Percentiles rank a stretch among this genome's conserved stretches.
Conservation (phyloP, 2,888 invertebrate genomes). For the Mantis religiosa region DNA sequence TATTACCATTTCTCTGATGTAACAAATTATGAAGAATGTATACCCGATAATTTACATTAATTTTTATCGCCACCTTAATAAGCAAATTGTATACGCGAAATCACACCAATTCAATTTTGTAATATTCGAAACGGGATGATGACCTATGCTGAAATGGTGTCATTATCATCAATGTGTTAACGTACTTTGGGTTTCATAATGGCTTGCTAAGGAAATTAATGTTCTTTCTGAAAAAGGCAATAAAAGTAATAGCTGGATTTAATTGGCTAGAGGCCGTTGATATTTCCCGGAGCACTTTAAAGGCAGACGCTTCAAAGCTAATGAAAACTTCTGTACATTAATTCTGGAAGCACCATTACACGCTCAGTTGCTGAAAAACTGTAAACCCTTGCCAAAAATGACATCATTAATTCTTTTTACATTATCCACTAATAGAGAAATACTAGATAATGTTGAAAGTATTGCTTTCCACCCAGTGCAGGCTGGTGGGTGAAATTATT, state of each 20-base stretch:
- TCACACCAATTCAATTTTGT: not conserved
- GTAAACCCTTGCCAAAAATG: no score
- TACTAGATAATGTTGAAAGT: no score
- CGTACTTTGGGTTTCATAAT: not conserved
- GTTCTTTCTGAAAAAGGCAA: not conserved
- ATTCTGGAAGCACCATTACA: no score
- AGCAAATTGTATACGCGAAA: not conserved
- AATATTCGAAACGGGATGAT: not conserved
- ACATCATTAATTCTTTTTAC: no score
- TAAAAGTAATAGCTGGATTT: not conserved
- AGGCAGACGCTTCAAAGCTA: not conserved
- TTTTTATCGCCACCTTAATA: not conserved
- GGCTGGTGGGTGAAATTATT: no score
- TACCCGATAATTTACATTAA: not conserved
- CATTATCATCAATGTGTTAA: not conserved
- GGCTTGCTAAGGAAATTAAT: not conserved
- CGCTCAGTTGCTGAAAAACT: no score
- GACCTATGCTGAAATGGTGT: not conserved
- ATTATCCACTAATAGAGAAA: no score
- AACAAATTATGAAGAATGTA: not conserved
- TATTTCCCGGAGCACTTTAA: not conserved
- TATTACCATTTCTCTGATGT: not conserved
- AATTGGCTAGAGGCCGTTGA: not conserved
- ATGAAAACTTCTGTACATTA: not conserved
- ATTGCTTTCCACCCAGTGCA: no score